These are phyloP conservation scores for Neocrepidodera transversa DNA, from an alignment of 2,888 invertebrate species.

Conservation along the genomic window DNA sequence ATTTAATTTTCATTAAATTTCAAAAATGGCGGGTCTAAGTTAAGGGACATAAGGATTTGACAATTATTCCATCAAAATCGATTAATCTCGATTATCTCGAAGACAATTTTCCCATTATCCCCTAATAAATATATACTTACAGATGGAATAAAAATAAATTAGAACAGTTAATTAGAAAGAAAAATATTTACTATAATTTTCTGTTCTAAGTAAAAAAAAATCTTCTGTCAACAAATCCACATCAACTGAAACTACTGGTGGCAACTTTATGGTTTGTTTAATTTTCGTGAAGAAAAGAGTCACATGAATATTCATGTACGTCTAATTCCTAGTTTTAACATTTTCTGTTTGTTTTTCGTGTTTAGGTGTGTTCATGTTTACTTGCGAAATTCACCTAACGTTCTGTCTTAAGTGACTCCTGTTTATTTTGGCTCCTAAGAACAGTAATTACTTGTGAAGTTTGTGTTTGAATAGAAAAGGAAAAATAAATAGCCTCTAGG, in stretches of 20 bases:
- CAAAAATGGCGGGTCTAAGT: too few relatives aligned
- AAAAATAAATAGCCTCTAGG: constrained; percentile 13
- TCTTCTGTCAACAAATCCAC: background rate
- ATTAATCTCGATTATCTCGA: too few relatives aligned
- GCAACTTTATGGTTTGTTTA: constrained; percentile 5
- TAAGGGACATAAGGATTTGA: too few relatives aligned
- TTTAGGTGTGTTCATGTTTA: constrained; percentile 16
- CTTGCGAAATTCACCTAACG: constrained; percentile 15
- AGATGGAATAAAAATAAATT: too few relatives aligned
- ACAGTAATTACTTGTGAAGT: constrained; percentile 24
- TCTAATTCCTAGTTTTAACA: constrained; percentile 7
- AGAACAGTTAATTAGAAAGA: too few relatives aligned
- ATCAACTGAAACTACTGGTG: constrained; percentile 2
- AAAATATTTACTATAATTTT: too few relatives aligned
- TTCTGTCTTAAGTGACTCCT: constrained; percentile 21
- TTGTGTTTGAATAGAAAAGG: constrained; percentile 20
- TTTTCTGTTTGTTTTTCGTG: constrained; percentile 8
- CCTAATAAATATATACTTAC: too few relatives aligned
- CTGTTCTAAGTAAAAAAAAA: too few relatives aligned
- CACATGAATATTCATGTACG: constrained; percentile 7
- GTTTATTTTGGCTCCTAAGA: constrained; percentile 28
- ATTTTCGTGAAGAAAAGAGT: background rate
- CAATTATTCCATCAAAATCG: too few relatives aligned
- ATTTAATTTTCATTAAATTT: too few relatives aligned
- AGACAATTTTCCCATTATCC: too few relatives aligned